phyloP scores from a whole-genome alignment of 2,888 invertebrate genomes.

The Chloroclystis v-ata region DNA sequence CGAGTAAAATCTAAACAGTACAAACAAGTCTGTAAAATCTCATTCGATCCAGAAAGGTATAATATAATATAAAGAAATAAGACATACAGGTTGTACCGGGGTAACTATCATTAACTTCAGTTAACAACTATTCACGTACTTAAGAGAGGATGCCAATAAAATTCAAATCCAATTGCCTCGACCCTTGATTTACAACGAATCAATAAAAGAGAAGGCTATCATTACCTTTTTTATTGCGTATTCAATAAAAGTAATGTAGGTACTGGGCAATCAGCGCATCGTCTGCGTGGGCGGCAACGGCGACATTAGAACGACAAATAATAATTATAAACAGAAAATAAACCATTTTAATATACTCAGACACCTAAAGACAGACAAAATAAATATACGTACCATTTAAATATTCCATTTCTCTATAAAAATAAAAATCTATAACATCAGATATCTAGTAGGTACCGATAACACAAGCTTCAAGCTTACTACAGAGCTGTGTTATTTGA shows the following conservation, averaged over 20 bases:
- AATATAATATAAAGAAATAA: constrained; percentile 3
- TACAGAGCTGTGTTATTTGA: too few relatives aligned
- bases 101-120: constrained; percentile 56
- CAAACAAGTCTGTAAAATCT: too few relatives aligned
- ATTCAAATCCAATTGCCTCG: constrained; percentile 71
- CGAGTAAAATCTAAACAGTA: too few relatives aligned
- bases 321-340: constrained; percentile 4
- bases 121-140: constrained; percentile 59
- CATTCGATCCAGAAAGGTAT: too few relatives aligned
- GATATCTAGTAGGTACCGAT: too few relatives aligned
- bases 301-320: constrained; percentile 34
- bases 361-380: too few relatives aligned
- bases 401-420: too few relatives aligned
- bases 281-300: constrained; percentile 26
- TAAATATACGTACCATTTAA: too few relatives aligned
- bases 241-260: constrained; percentile 71
- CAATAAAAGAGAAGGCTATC: constrained; percentile 74
- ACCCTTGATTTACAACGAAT: constrained; percentile 74
- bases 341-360: too few relatives aligned
- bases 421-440: too few relatives aligned
- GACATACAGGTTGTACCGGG: constrained; percentile 29
- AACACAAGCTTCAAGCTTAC: too few relatives aligned
- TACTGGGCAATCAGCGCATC: constrained; percentile 53
- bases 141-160: constrained; percentile 66
- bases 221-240: constrained; percentile 70